Evolutionary conservation across 64 coral and sea anemone species (phyloP), one percentile per base, ranked within the genome.

Genomic region (Exaiptasia diaphana): DNA sequence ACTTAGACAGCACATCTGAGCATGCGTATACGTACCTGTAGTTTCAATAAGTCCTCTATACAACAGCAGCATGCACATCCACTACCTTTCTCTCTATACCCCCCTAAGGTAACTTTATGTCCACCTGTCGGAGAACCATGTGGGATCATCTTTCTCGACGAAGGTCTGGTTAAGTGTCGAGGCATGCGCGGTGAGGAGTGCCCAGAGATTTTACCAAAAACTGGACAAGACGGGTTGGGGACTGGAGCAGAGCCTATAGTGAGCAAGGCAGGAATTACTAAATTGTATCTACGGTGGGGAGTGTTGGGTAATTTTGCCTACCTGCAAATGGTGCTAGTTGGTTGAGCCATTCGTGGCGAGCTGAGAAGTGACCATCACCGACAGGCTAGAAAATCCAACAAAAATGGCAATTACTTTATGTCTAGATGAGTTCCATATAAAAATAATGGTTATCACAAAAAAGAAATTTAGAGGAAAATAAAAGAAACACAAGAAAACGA

Each of bases 11-110:
- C 10, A 10, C n/a, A 52, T 12, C 10, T 52, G 49, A 52, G 49
- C 49, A n/a, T n/a, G n/a, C n/a, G 10, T 11, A 52, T 5, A 17
- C 27, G 13, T 73, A 78, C 84, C 84, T 87, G 84, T 5, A 87
- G 23, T 54, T 87, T 87, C n/a, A 87, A 27, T 0, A 87, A 61
- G 57, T 87, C 73, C 13, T 87, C 84, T 8, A 62, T 87, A 44
- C 84, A 87, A 34, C 84, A 87, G 38, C 84, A 87, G 34, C 84
- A 87, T 4, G 24, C 30, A 42, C 82, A 85, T 35, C 52, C 53
- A 9, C 13, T 20, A 15, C 17, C 38, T 46, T 36, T 22, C 44
- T 0, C 45, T 29, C 22, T 56, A 64, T 55, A 57, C 34, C 57
- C 43, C 63, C 73, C 29, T 17, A 15, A 34, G 14, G 17, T 23